These are phyloP conservation scores for Aptenodytes patagonicus DNA, from an alignment of 2,113 vertebrate species.

Conservation along the genomic window DNA sequence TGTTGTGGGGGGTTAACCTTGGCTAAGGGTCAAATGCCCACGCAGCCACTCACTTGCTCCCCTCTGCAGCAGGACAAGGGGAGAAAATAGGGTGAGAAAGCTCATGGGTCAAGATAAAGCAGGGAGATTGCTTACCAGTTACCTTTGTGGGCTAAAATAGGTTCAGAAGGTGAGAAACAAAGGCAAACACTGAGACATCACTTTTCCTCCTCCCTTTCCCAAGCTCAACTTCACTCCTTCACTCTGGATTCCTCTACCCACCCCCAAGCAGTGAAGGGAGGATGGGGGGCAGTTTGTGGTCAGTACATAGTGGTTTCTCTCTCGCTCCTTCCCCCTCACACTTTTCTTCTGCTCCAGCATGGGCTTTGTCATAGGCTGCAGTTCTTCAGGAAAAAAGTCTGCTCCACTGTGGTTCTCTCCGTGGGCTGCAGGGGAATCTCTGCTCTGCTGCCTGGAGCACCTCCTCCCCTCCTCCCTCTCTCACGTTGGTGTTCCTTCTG, in stretches of 20 bases:
- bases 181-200: neutral
- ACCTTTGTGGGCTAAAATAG: neutral
- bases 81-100: neutral
- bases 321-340: rapidly evolving
- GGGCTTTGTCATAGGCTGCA: neutral
- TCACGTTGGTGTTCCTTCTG: neutral
- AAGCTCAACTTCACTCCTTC: neutral
- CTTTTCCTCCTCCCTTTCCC: neutral
- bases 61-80: neutral
- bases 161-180: neutral
- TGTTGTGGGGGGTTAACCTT: neutral
- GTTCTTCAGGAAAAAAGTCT: neutral
- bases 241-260: neutral
- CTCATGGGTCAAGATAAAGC: neutral
- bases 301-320: neutral
- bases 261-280: neutral
- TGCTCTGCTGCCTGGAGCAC: neutral
- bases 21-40: neutral
- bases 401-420: neutral
- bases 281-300: neutral
- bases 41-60: neutral
- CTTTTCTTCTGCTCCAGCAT: neutral
- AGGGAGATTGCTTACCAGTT: neutral
- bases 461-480: neutral
- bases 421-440: neutral